Base-by-base conservation (phyloP, 1,140 invertebrate genomes). In the Latrodectus geometricus region DNA sequence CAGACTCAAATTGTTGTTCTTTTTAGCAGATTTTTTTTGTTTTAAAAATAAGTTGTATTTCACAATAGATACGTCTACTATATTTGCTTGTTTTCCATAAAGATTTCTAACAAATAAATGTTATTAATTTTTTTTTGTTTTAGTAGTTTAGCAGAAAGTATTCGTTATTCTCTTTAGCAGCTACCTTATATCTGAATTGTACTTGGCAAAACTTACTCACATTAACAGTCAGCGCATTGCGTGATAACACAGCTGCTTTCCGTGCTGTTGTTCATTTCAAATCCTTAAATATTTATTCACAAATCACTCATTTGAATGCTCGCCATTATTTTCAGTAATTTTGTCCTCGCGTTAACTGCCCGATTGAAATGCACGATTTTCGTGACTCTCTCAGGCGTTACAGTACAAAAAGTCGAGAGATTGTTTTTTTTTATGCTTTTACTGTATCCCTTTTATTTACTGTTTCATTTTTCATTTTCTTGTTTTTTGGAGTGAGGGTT, bases 231-330 rank as follows among this genome's bases (percentile, higher is more conserved):
- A 5, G 35, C 35, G 35, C 35, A 56, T 83, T 74, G 83, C 83
- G 83, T 86, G 83, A 9, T 4, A 20, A 70, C 66, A 77, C 77
- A 50, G 68, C 68, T 86, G 9, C 73, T 48, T 21, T 76, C 20
- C 83, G 74, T 77, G 66, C 49, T 9, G 48, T 72, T 86, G 83
- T 48, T 78, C 83, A 78, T 86, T 86, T 78, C 15, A 11, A 72
- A 78, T 12, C 83, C 74, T 86, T 86, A 86, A 86, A 86, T 86
- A 86, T 86, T 86, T 86, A 86, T 86, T 86, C 35, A 66, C 66
- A 86, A 86, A 86, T 77, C 83, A 76, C 75, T 78, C 83, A 76
- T 84, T 76, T 76, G 61, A 76, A 84, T 75, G 20, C 23, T 65
- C 11, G 50, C 17, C 52, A 52, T 48, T 61, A 20, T 76, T 76